Conservation (phyloP, 2,797 vertebrate species). For the Mallotus villosus region DNA sequence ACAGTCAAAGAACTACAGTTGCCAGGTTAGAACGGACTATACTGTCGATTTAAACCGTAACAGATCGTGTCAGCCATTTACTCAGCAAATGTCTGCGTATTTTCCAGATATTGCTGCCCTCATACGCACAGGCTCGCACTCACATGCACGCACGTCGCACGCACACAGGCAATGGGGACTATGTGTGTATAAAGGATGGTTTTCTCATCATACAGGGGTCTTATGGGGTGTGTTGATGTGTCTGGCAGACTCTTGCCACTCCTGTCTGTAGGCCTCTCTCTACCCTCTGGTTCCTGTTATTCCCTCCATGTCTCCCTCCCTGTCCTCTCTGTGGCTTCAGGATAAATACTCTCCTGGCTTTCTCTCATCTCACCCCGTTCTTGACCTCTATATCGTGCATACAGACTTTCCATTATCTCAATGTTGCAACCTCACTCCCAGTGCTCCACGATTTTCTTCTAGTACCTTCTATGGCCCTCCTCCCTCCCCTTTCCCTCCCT, state of each 20-base stretch:
- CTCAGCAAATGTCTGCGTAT: background rate
- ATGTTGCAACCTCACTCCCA: background rate
- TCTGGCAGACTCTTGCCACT: background rate
- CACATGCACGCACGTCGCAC: too few relatives aligned
- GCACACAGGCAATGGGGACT: background rate
- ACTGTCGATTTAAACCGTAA: background rate
- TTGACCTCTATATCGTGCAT: slow-evolving; percentile 18
- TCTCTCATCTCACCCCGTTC: slow-evolving; percentile 10
- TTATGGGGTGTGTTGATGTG: background rate
- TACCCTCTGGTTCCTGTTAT: background rate
- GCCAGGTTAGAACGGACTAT: background rate
- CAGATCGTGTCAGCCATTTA: background rate
- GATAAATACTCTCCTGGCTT: too few relatives aligned
- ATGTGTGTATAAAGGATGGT: background rate
- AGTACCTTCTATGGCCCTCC: background rate
- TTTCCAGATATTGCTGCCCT: background rate
- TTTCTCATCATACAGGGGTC: slow-evolving; percentile 6
- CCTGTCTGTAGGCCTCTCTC: background rate
- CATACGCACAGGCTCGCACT: background rate
- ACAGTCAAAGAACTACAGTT: background rate
- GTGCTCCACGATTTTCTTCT: background rate
- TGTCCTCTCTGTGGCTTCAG: background rate
- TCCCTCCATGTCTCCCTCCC: slow-evolving; percentile 25
- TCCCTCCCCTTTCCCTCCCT: too few relatives aligned
- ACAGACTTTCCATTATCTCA: background rate